Base-by-base conservation (phyloP, 2,113 vertebrate species). In the Sinocyclocheilus anophthalmus region DNA sequence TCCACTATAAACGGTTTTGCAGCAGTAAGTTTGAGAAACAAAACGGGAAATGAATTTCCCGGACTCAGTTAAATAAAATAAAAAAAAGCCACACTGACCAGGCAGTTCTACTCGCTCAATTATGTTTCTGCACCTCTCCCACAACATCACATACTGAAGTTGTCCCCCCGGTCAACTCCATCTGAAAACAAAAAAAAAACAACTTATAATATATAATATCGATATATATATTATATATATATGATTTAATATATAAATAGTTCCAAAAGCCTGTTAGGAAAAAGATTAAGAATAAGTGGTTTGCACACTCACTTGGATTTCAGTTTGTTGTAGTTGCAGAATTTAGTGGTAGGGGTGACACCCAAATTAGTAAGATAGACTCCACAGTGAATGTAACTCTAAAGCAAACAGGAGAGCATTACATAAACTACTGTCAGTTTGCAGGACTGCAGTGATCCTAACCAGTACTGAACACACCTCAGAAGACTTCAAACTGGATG, bases 331-430 rank as follows among this genome's bases (percentile, higher is more conserved):
- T 92, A 94, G 91, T 93, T 94, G 88, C 93, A 94, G 84, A 90
- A 91, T 85, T 95, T 94, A 1, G 89, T 92, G 16, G 67, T 82
- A 45, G 16, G 13, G 0, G 87, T 90, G 57, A 92, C 37, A 1
- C 85, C 81, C 55, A 83, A 77, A 70, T 90, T 55, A 22, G 92
- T 88, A 59, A 93, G 10, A 16, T 90, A 24, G 42, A 92, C 85
- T 4, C 67, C 91, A 5, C 94, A 95, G 82, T 93, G 93, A 84
- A 94, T 16, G 22, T 90, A 93, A 6, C 90, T 12, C 93, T 94
- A 69, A 42, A 63, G 53, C 53, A 80, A 59, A 80, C 37, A 59
- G 13, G 13, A 63, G 12, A 80, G 11, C 13, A 16, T 24, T 14
- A 42, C 20, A 3, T 12, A 26, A 77, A 18, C 3, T 20, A 33